Base-by-base conservation (phyloP, 1,140 invertebrate genomes). In the roundworm (Caenorhabditis elegans) region DNA sequence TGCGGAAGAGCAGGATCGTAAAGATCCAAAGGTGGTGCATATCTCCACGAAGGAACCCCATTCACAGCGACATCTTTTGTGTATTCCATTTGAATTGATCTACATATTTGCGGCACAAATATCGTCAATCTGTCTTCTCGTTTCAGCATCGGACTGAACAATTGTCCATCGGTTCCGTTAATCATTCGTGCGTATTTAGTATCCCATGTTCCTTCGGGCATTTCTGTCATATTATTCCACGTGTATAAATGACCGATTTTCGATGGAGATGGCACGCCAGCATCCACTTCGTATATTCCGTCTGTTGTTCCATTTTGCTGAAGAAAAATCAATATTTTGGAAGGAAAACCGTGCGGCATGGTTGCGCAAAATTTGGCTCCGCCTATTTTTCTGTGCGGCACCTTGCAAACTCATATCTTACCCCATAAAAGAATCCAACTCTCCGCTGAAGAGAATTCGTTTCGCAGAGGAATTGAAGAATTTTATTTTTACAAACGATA, bases 391-490 rank as follows among this genome's bases (percentile, higher is more conserved):
- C n/a, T n/a, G n/a, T n/a, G n/a, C n/a, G n/a, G n/a, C n/a, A n/a
- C 22, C 17, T n/a, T 77, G 17, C 2, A 85, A 43, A 76, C 36
- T 19, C 34, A n/a, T 17, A 43, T 8, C 48, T 46, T 48, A 87
- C 87, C 36, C 84, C 81, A 80, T 89, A 89, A 53, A 90, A 90
- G 48, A 89, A 82, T 43, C 88, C 88, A 60, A 89, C 86, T 47
- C 82, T 79, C 24, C 84, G 77, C n/a, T 87, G 88, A 46, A 89
- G 84, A 34, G 53, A 76, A 28, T 78, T 51, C n/a, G 76, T 46
- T 19, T 81, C 53, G 79, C 88, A 89, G 11, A 88, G 34, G 11
- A 79, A 24, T 13, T 15, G 15, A 24, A 89, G n/a, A n/a, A 85
- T 13, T 22, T 70, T 22, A 22, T 82, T 76, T 3, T 77, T 53